phyloP scores from a whole-genome alignment of 2,797 vertebrate species.

The Acanthurus leucopareius region DNA sequence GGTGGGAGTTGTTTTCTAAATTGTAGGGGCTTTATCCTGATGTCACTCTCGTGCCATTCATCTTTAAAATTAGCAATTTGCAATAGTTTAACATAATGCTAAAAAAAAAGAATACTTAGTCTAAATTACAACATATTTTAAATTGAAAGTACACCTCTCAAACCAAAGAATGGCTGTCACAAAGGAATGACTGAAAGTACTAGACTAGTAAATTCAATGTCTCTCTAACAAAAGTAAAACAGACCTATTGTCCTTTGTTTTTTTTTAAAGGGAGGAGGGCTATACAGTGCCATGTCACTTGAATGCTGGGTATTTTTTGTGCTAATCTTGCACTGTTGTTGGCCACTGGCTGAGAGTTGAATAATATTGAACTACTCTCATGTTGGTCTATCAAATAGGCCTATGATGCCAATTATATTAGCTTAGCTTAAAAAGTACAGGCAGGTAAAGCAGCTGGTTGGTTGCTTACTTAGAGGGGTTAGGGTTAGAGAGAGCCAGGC shows the following conservation, averaged over 20 bases:
- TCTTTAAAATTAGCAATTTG: constrained; percentile 20
- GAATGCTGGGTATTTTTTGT: neutral
- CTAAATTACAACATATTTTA: constrained; percentile 10
- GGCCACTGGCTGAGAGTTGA: neutral
- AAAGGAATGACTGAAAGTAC: neutral
- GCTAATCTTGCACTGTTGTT: neutral
- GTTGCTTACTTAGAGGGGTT: neutral
- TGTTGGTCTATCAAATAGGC: neutral
- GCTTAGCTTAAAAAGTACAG: neutral
- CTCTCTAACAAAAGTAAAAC: neutral
- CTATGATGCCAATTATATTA: neutral
- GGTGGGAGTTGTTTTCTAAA: constrained; percentile 24
- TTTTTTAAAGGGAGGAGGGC: neutral
- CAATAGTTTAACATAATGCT: neutral
- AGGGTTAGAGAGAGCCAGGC: neutral
- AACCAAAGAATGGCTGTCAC: neutral
- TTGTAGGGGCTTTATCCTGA: constrained; percentile 20
- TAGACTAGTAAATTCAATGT: neutral
- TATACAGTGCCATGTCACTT: neutral
- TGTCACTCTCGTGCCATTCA: constrained; percentile 18
- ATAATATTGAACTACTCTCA: neutral
- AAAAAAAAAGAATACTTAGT: constrained; percentile 2
- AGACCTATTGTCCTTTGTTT: neutral
- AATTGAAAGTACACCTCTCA: constrained; percentile 15
- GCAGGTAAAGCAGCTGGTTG: neutral